Evolutionary conservation across 2,888 invertebrate species (phyloP).

Genomic region (Lordiphosa andalusiaca): DNA sequence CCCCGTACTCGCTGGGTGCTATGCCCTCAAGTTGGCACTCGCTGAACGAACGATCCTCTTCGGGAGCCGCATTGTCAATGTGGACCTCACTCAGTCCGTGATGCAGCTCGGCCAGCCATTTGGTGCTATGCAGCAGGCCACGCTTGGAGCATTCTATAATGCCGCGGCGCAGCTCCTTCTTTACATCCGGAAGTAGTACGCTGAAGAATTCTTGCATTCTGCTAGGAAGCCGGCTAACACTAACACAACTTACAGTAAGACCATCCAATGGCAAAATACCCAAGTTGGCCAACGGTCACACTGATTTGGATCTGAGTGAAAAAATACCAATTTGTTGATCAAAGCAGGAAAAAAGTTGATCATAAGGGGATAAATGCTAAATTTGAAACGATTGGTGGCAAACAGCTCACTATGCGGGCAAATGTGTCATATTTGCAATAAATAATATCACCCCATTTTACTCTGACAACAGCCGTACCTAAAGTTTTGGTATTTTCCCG

Average conservation of each 20-base stretch:
- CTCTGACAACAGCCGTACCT: not conserved
- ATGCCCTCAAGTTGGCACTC: constrained; percentile 73
- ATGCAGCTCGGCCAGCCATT: constrained; percentile 94
- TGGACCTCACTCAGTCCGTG: constrained; percentile 87
- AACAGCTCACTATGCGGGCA: no score
- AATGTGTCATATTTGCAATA: no score
- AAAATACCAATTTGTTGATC: no score
- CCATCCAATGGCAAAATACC: no score
- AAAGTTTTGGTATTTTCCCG: no score
- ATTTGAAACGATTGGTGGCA: no score
- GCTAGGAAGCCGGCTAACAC: not conserved
- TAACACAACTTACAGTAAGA: not conserved
- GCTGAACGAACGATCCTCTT: constrained; percentile 48
- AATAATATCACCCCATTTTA: no score
- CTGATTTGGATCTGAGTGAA: no score
- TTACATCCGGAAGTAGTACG: constrained; percentile 84
- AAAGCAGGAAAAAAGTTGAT: no score
- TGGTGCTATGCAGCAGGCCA: constrained; percentile 89
- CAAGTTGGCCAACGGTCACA: no score
- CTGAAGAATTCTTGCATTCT: constrained; percentile 73
- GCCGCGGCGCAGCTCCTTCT: constrained; percentile 84
- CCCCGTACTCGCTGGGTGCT: constrained; percentile 82
- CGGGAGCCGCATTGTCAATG: constrained; percentile 41
- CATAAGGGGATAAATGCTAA: no score
- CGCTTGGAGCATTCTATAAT: constrained; percentile 89